phyloP scores from a whole-genome alignment of 2,888 invertebrate genomes.

The Conistra vaccinii region DNA sequence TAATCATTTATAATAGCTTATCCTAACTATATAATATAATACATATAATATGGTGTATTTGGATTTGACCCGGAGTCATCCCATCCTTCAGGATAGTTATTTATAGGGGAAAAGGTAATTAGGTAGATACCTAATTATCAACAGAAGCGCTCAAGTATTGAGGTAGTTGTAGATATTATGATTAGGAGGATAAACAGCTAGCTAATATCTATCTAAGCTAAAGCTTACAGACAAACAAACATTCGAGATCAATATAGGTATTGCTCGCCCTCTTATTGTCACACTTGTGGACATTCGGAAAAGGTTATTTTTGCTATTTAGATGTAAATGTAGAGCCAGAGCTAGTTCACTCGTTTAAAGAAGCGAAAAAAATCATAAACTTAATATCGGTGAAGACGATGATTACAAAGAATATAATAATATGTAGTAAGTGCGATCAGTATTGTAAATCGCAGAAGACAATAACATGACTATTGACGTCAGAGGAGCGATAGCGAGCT shows the following conservation, averaged over 20 bases:
- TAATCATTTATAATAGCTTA: neutral
- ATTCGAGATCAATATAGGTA: neutral
- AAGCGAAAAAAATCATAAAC: neutral
- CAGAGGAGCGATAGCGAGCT: conserved; percentile 42
- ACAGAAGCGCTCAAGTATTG: conserved; percentile 5
- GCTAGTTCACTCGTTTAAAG: neutral
- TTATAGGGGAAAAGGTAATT: neutral
- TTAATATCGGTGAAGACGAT: neutral
- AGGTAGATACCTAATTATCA: neutral
- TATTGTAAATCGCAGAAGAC: conserved; percentile 37
- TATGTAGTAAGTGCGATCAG: conserved; percentile 31
- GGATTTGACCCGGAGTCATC: neutral
- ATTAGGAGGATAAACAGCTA: conserved; percentile 1
- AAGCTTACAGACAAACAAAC: neutral
- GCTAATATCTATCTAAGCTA: too few relatives aligned
- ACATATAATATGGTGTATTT: neutral
- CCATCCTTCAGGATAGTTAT: neutral
- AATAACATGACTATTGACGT: conserved; percentile 54
- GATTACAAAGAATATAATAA: conserved; percentile 13
- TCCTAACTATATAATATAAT: too few relatives aligned
- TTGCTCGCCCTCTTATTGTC: neutral
- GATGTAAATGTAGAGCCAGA: too few relatives aligned
- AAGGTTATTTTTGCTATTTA: too few relatives aligned
- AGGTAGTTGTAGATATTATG: conserved; percentile 19
- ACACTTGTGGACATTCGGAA: neutral